phyloP scores from a whole-genome alignment of 2,113 vertebrate genomes.

The Hypomesus transpacificus region DNA sequence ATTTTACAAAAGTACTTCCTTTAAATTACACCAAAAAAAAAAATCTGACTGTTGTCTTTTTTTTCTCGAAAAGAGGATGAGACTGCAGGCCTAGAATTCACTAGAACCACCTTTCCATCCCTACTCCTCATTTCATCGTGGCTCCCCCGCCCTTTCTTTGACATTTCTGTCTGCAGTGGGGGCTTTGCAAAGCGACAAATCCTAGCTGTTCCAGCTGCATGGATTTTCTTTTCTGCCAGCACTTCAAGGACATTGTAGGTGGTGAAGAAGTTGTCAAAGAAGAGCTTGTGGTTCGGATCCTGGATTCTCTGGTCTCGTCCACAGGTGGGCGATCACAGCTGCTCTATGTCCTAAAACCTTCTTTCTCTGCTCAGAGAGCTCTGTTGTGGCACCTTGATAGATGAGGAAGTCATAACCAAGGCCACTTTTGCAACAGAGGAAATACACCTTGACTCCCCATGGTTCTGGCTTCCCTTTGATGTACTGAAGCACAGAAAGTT shows the following conservation, averaged over 20 bases:
- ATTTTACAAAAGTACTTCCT: too few species aligned
- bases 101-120: conserved; percentile 26
- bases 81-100: too few species aligned
- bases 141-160: conserved; percentile 7
- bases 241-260: conserved; percentile 35
- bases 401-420: conserved; percentile 25
- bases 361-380: conserved; percentile 12
- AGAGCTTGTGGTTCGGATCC: conserved; percentile 25
- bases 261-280: conserved; percentile 30
- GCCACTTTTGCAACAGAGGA: conserved; percentile 12
- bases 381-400: conserved; percentile 20
- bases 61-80: too few species aligned
- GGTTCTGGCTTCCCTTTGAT: conserved; percentile 4
- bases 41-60: too few species aligned
- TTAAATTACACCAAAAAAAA: too few species aligned
- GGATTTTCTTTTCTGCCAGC: conserved; percentile 30
- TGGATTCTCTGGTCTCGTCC: conserved; percentile 9
- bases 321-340: conserved; percentile 10
- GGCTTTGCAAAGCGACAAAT: conserved; percentile 25
- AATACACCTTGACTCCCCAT: conserved; percentile 14
- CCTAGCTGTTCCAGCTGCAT: conserved; percentile 34
- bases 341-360: conserved; percentile 8
- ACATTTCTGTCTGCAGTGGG: conserved; percentile 9
- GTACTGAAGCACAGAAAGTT: conserved; percentile 12
- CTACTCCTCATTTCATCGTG: conserved; percentile 5